Evolutionary conservation across 1,140 invertebrate species (phyloP).

Genomic region (Drosophila burlai): DNA sequence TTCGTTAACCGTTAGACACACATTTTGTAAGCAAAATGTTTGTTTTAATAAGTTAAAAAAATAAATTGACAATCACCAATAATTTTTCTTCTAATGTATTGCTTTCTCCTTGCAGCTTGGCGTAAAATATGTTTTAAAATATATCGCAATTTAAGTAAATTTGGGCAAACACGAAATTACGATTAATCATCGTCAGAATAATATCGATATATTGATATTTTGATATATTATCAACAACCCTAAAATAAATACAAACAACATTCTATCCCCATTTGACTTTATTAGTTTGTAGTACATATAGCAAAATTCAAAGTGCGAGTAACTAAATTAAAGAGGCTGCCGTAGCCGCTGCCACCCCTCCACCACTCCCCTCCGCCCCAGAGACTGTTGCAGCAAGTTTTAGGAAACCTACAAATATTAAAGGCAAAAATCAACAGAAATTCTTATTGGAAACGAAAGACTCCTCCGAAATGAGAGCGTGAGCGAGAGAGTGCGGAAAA

Average conservation of each 20-base stretch:
- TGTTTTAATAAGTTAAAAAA: no score
- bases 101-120: no score
- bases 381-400: slow-evolving; percentile 4
- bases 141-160: no score
- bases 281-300: slow-evolving; percentile 53
- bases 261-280: slow-evolving; percentile 45
- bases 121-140: no score
- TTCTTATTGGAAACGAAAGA: slow-evolving; percentile 39
- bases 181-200: no score
- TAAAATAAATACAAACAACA: slow-evolving; percentile 34
- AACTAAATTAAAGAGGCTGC: slow-evolving; percentile 29
- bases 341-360: slow-evolving; percentile 15
- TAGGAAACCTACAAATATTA: not conserved
- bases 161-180: no score
- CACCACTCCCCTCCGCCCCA: slow-evolving; percentile 19
- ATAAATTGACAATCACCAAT: no score
- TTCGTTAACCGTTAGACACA: no score
- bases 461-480: slow-evolving; percentile 13
- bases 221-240: no score
- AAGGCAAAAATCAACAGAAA: slow-evolving; percentile 13
- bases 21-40: no score
- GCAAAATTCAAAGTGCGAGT: slow-evolving; percentile 39
- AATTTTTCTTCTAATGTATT: no score
- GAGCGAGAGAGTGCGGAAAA: slow-evolving; percentile 13
- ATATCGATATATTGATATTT: no score